Evolutionary conservation across 2,888 invertebrate species (phyloP).

Genomic region (Hypselothyrea guttata): DNA sequence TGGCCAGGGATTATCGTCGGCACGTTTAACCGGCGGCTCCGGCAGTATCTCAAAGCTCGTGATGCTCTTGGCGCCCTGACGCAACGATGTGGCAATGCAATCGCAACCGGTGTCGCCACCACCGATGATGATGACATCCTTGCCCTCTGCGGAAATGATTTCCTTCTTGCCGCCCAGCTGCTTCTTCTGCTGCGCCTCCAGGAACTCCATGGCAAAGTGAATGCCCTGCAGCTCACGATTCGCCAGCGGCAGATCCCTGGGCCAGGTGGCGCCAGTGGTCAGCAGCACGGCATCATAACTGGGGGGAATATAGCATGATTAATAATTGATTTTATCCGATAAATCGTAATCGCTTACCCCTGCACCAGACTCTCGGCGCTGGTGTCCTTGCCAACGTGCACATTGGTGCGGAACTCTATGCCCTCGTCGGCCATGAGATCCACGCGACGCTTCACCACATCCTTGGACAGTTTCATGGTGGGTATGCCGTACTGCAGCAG

Average conservation of each 20-base stretch:
- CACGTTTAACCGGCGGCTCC: slow-evolving; percentile 91
- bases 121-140: slow-evolving; percentile 96
- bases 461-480: slow-evolving; percentile 98
- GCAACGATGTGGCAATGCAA: slow-evolving; percentile 98
- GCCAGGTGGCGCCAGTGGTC: slow-evolving; percentile 98
- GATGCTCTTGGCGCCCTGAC: slow-evolving; percentile 93
- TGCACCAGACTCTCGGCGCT: slow-evolving; percentile 87
- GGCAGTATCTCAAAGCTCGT: slow-evolving; percentile 99
- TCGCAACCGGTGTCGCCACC: slow-evolving; percentile 96
- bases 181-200: slow-evolving; percentile 98
- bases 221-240: slow-evolving; percentile 96
- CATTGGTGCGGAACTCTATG: slow-evolving; percentile 92
- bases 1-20: slow-evolving; percentile 98
- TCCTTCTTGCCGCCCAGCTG: slow-evolving; percentile 88
- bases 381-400: slow-evolving; percentile 95
- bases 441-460: slow-evolving; percentile 94
- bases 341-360: slow-evolving; percentile 85
- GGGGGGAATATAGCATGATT: too few relatives aligned
- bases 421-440: slow-evolving; percentile 94
- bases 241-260: slow-evolving; percentile 93
- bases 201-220: slow-evolving; percentile 98
- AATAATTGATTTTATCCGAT: too few relatives aligned
- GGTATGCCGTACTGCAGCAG: slow-evolving; percentile 99
- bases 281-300: slow-evolving; percentile 94
- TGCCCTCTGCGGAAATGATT: slow-evolving; percentile 92